A percentile compares a stretch with the other conserved stretches of the same genome.
These are phyloP conservation scores for Cichladusa arquata DNA, from an alignment of 2,113 vertebrate species.

Conservation along the genomic window DNA sequence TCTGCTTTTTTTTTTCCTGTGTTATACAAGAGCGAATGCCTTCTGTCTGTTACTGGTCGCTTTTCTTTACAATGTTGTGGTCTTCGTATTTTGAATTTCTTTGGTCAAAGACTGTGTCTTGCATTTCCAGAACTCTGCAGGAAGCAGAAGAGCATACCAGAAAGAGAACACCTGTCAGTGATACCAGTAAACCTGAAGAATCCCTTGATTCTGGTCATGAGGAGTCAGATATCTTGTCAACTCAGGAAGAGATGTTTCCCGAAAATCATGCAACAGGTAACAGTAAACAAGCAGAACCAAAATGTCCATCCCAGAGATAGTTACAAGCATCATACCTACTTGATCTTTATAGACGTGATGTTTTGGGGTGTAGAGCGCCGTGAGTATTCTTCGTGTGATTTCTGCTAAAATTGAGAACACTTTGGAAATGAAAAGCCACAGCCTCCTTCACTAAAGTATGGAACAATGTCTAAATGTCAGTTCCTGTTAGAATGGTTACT, in stretches of 20 bases:
- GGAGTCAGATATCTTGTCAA: conserved; percentile 78
- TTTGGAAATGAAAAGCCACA: background rate
- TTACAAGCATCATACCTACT: background rate
- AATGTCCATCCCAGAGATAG: background rate
- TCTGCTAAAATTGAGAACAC: background rate
- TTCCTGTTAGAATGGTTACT: background rate
- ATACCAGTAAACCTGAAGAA: conserved; percentile 56
- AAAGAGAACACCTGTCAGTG: conserved; percentile 54
- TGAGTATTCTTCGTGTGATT: background rate
- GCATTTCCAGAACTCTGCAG: conserved; percentile 64
- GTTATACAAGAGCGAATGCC: background rate
- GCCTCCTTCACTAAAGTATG: background rate
- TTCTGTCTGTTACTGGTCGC: background rate
- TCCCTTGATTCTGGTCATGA: conserved; percentile 12
- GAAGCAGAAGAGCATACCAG: conserved; percentile 18
- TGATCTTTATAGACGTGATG: background rate
- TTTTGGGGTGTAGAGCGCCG: background rate
- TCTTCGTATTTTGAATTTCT: background rate
- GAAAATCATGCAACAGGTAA: conserved; percentile 71
- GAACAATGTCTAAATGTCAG: background rate
- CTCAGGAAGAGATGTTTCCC: conserved; percentile 90
- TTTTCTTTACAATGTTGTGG: background rate
- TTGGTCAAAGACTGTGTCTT: conserved; percentile 75
- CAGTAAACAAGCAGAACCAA: background rate
- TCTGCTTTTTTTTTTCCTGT: background rate